Evolutionary conservation across 1,140 invertebrate genomes (phyloP), one percentile per base, ranked within the genome.

Genomic region (Rhagoletis pomonella): DNA sequence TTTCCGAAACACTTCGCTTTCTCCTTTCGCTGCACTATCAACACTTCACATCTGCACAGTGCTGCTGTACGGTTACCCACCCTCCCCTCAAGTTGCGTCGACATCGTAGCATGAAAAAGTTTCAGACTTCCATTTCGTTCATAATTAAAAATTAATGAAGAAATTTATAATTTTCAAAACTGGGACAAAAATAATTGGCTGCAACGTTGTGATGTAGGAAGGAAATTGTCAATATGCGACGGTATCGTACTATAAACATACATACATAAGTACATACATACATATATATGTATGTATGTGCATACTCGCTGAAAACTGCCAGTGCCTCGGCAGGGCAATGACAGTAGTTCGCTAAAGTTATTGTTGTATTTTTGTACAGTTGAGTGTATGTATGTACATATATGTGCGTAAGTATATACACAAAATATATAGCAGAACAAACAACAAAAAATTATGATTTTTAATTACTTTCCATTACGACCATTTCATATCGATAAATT

Each of bases 101-200:
- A 73, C 39, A n/a, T 10, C 10, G 39, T 77, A 77, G 44, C 47
- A 47, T 55, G 42, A 81, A 81, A 81, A 81, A 81, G 47, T 81
- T 81, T 55, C 73, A 81, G 19, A 50, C 73, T 81, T 81, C 55
- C 73, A 81, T 81, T 81, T 81, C n/a, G 73, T 81, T 81, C 73
- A 81, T 81, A 81, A 81, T 81, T 81, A 81, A 81, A 81, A 81
- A 81, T 81, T 81, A 81, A 81, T 81, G 73, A 81, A 81, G 73
- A 81, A 81, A 81, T 81, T 81, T 81, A 81, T 81, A 81, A 81
- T 55, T 81, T 58, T 81, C 73, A n/a, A 81, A 81, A 81, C 73
- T 81, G 73, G 73, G 73, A 81, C 73, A 81, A 81, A 81, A 55
- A 81, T 81, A 81, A 81, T 81, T 81, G 73, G 73, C 73, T 55